phyloP scores from a whole-genome alignment of 2,797 vertebrate genomes.

The Xenopus petersii region DNA sequence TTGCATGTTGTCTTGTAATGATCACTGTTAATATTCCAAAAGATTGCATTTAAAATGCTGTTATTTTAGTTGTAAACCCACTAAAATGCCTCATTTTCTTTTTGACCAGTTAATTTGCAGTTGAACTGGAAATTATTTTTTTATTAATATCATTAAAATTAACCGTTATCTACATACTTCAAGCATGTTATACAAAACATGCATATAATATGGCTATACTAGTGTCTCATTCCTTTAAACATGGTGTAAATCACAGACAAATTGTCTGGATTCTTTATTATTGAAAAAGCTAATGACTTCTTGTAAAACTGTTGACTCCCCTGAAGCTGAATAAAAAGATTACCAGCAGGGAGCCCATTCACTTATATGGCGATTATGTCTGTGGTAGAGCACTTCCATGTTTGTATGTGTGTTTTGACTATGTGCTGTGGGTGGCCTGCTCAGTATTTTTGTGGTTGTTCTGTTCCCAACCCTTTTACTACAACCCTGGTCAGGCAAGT shows the following conservation, averaged over 20 bases:
- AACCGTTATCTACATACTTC: no score
- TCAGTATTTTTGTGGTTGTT: slow-evolving; percentile 69
- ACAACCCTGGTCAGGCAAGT: slow-evolving; percentile 77
- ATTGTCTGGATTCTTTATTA: slow-evolving; percentile 39
- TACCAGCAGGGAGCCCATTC: slow-evolving; percentile 54
- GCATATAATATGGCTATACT: no score
- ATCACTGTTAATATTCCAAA: no score
- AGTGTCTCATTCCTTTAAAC: not conserved
- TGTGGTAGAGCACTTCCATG: slow-evolving; percentile 44
- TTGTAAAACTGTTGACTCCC: slow-evolving; percentile 65
- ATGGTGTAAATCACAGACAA: slow-evolving; percentile 27
- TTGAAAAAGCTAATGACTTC: slow-evolving; percentile 50
- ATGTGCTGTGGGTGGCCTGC: slow-evolving; percentile 84
- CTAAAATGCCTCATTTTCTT: no score
- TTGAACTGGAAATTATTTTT: no score
- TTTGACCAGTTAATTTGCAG: no score
- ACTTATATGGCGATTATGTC: slow-evolving; percentile 50
- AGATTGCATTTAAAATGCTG: no score
- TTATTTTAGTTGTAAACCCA: no score
- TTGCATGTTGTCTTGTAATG: no score
- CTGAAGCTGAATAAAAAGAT: slow-evolving; percentile 47
- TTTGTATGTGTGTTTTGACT: slow-evolving; percentile 41
- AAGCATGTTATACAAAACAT: no score
- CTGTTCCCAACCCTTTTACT: slow-evolving; percentile 85
- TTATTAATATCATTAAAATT: no score